phyloP scores from a whole-genome alignment of 2,113 vertebrate species.

The Phaetusa simplex region DNA sequence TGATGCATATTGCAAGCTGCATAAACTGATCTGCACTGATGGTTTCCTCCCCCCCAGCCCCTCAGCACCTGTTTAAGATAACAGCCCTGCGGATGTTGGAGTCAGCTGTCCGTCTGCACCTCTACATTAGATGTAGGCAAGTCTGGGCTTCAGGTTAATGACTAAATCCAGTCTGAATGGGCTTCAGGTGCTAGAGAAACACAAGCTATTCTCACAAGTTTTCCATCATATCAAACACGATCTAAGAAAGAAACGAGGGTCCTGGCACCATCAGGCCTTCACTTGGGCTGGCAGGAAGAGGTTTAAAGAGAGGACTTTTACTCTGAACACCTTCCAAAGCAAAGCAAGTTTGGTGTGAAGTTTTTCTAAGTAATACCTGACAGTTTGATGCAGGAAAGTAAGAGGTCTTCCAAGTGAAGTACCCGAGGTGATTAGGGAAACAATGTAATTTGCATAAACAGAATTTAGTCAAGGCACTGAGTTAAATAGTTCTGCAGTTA shows the following conservation, averaged over 20 bases:
- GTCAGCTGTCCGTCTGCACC: neutral
- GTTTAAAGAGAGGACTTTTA: neutral
- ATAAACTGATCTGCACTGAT: neutral
- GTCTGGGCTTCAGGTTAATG: neutral
- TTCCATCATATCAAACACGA: neutral
- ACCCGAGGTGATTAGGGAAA: neutral
- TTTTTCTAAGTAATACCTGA: neutral
- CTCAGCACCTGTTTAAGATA: neutral
- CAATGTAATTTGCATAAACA: neutral
- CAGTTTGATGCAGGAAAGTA: neutral
- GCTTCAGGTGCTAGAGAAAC: neutral
- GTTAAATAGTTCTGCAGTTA: neutral
- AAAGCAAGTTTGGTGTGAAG: neutral
- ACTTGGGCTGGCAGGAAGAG: neutral
- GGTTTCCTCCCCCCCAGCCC: neutral
- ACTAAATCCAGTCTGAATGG: neutral
- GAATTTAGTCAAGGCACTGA: constrained; percentile 3
- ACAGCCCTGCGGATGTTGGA: neutral
- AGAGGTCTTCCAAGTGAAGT: neutral
- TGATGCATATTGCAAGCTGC: neutral
- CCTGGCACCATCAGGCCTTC: neutral
- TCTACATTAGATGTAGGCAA: neutral
- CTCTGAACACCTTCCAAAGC: neutral
- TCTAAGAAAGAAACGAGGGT: neutral
- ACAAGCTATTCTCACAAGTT: neutral